These are phyloP conservation scores for Drosophila barbarae DNA, from an alignment of 2,888 invertebrate genomes.

Conservation along the genomic window DNA sequence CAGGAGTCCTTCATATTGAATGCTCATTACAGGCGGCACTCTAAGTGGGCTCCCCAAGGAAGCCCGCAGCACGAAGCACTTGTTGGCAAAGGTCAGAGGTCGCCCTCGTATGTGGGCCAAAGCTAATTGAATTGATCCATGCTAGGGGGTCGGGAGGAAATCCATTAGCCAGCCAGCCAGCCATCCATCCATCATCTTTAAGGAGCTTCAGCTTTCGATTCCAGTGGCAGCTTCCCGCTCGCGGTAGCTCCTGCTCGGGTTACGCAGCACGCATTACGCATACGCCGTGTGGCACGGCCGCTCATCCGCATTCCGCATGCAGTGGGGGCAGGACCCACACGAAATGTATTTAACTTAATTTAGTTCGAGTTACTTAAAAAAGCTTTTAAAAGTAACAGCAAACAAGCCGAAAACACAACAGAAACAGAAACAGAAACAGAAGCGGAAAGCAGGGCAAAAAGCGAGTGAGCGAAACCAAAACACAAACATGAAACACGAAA, in stretches of 20 bases:
- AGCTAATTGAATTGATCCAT: slow-evolving; percentile 35
- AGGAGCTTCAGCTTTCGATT: neutral
- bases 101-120: slow-evolving; percentile 31
- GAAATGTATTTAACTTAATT: slow-evolving; percentile 67
- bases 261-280: slow-evolving; percentile 15
- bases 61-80: slow-evolving; percentile 1
- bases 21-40: slow-evolving; percentile 27
- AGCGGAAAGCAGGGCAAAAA: slow-evolving; percentile 26
- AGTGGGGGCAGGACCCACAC: slow-evolving; percentile 1
- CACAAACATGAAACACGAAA: slow-evolving; percentile 24
- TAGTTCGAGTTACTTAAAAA: slow-evolving; percentile 72
- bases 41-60: slow-evolving; percentile 12
- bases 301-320: slow-evolving; percentile 13
- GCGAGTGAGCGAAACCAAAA: slow-evolving; percentile 36
- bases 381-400: slow-evolving; percentile 67
- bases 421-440: slow-evolving; percentile 5
- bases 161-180: slow-evolving; percentile 19
- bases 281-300: slow-evolving; percentile 27
- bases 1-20: slow-evolving; percentile 6
- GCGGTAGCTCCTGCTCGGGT: slow-evolving; percentile 9
- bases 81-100: slow-evolving; percentile 31
- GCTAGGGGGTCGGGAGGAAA: slow-evolving; percentile 4
- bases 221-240: too few relatives aligned
- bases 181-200: slow-evolving; percentile 26
- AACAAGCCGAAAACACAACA: slow-evolving; percentile 27